Evolutionary conservation across 2,113 vertebrate genomes (phyloP).

Genomic region (Centropus bengalensis): DNA sequence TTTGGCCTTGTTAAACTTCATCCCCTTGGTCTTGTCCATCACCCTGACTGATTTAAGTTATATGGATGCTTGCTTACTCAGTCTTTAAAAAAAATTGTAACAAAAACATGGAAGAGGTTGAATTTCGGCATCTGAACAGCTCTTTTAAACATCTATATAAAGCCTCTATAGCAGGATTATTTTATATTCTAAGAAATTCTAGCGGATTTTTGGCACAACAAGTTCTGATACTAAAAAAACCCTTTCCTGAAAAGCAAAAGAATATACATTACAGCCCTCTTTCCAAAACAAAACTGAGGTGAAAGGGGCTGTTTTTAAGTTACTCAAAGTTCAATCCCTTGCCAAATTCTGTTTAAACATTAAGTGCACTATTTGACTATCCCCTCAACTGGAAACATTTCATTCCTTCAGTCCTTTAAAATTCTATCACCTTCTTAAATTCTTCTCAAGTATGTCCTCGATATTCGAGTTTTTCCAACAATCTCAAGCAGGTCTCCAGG

Average conservation of each 20-base stretch:
- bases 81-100: not conserved
- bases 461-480: slow-evolving; percentile 28
- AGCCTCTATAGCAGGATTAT: not conserved
- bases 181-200: not conserved
- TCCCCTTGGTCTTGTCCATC: not conserved
- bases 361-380: slow-evolving; percentile 35
- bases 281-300: slow-evolving; percentile 25
- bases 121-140: not conserved
- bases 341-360: slow-evolving; percentile 48
- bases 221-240: not conserved
- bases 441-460: slow-evolving; percentile 48
- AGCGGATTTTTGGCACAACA: not conserved
- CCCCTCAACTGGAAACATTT: slow-evolving; percentile 59
- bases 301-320: not conserved
- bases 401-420: slow-evolving; percentile 46
- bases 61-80: not conserved
- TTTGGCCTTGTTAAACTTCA: too few species aligned
- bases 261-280: not conserved
- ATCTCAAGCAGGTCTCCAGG: slow-evolving; percentile 12
- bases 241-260: not conserved
- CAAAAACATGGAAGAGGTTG: not conserved
- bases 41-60: not conserved
- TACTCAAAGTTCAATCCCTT: not conserved
- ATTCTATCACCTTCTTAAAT: slow-evolving; percentile 64
- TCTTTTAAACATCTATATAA: not conserved